Base-by-base conservation (phyloP, 2,888 invertebrate species). In the Tuta absoluta region DNA sequence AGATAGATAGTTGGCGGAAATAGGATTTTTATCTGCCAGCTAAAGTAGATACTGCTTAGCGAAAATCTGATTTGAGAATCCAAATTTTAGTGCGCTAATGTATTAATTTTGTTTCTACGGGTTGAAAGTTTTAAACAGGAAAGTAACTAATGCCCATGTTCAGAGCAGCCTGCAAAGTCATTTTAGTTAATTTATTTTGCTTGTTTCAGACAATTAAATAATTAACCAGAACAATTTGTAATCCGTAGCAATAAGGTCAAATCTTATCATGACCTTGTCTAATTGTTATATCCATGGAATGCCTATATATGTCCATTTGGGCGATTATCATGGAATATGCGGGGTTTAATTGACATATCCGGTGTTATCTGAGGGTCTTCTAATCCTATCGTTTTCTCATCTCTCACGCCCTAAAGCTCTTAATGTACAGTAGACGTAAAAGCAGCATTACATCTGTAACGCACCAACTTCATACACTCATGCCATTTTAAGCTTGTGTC, bases 311-410 rank as follows among this genome's bases (percentile, higher is more conserved):
- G 33, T 10, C 33, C 19, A 49, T 21, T 5, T 10, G 17, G 21
- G 17, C 49, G 49, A 49, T 21, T 19, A 49, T 19, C 12, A 49
- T 19, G 19, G 17, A 11, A 21, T 17, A 56, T 70, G 65, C 68
- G 64, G n/a, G 56, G 63, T 58, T 65, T 73, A 71, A 75, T 73
- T 71, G 71, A 66, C 64, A 67, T 66, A 67, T 73, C 72, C 70
- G 70, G 66, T 67, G 24, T 65, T 64, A 69, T 67, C 59, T 59
- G 63, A 62, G 67, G 65, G 70, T 53, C 62, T 63, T 62, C 64
- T 56, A 56, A 48, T 58, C 66, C 66, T 65, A 70, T 69, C 65
- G 65, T 60, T 69, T 71, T 69, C 66, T 28, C 69, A 69, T 71
- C 66, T 63, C 64, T 67, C 21, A 51, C 48, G 48, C 17, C 12